These are phyloP conservation scores for Cryptus armator DNA, from an alignment of 2,888 invertebrate species.

Conservation along the genomic window DNA sequence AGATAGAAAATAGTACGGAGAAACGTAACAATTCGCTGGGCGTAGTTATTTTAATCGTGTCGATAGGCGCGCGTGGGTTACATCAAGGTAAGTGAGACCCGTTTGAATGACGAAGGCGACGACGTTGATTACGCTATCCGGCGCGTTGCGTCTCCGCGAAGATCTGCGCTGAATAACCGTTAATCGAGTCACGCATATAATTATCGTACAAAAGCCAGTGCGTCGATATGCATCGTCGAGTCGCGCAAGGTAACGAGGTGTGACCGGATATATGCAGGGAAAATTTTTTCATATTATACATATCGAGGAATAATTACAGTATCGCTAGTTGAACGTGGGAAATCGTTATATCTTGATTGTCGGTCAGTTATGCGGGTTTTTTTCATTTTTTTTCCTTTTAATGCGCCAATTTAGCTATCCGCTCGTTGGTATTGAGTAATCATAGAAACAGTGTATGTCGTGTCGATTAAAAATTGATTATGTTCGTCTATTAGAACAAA, in stretches of 20 bases:
- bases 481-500: background rate
- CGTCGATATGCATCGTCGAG: constrained; percentile 35
- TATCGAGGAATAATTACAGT: constrained; percentile 54
- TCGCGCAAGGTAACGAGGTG: constrained; percentile 67
- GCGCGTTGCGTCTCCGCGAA: constrained; percentile 11
- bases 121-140: constrained; percentile 66
- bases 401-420: constrained; percentile 11
- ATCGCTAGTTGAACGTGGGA: constrained; percentile 68
- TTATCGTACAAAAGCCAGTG: constrained; percentile 59
- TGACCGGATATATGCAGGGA: constrained; percentile 68
- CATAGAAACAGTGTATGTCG: background rate
- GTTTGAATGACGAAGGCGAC: constrained; percentile 38
- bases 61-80: constrained; percentile 66
- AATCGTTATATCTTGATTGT: constrained; percentile 55
- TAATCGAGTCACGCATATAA: constrained; percentile 68
- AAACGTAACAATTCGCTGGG: constrained; percentile 61
- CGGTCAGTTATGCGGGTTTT: constrained; percentile 38
- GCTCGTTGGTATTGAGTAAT: background rate
- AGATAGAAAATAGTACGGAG: constrained; percentile 51
- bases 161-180: constrained; percentile 61
- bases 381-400: constrained; percentile 22
- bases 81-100: constrained; percentile 58
- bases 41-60: constrained; percentile 53
- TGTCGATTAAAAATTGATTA: background rate
- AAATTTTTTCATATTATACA: constrained; percentile 60